A percentile compares a stretch with the other conserved stretches of the same genome.
phyloP scores from a whole-genome alignment of 2,888 invertebrate species.

The Brenthis ino region DNA sequence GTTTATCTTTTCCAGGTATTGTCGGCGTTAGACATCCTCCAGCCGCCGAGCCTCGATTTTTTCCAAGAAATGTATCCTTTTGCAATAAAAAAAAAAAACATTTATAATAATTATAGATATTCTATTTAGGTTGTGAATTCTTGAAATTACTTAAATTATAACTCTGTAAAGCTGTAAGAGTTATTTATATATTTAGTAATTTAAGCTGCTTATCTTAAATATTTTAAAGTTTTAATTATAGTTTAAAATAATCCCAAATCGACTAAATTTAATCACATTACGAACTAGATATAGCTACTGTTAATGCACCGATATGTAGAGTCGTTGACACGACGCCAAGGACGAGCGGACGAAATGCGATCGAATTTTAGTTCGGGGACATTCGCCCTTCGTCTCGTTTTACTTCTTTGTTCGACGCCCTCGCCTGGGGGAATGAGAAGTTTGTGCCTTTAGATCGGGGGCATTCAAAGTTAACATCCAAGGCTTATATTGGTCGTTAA shows the following conservation, averaged over 20 bases:
- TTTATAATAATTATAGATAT: background rate
- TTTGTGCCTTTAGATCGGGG: background rate
- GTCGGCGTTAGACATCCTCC: constrained; percentile 98
- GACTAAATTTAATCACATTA: no score
- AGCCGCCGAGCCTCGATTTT: constrained; percentile 99
- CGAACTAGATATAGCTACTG: no score
- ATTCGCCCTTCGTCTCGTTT: constrained; percentile 30
- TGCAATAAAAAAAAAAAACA: constrained; percentile 32
- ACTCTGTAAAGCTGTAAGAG: no score
- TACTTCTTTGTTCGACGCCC: constrained; percentile 29
- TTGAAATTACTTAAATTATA: background rate
- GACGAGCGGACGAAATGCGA: constrained; percentile 30
- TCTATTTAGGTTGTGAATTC: background rate
- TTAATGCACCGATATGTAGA: constrained; percentile 13
- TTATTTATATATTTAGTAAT: no score
- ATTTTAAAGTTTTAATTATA: no score
- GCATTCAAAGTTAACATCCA: background rate
- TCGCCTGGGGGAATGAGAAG: constrained; percentile 9
- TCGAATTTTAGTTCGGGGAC: constrained; percentile 39
- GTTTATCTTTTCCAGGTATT: constrained; percentile 89
- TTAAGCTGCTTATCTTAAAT: no score
- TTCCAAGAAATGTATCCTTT: constrained; percentile 99
- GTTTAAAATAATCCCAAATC: no score
- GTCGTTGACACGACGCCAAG: constrained; percentile 40
- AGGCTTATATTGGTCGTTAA: background rate